These are phyloP conservation scores for Thalassoma bifasciatum DNA, from an alignment of 2,113 vertebrate genomes.

Conservation along the genomic window DNA sequence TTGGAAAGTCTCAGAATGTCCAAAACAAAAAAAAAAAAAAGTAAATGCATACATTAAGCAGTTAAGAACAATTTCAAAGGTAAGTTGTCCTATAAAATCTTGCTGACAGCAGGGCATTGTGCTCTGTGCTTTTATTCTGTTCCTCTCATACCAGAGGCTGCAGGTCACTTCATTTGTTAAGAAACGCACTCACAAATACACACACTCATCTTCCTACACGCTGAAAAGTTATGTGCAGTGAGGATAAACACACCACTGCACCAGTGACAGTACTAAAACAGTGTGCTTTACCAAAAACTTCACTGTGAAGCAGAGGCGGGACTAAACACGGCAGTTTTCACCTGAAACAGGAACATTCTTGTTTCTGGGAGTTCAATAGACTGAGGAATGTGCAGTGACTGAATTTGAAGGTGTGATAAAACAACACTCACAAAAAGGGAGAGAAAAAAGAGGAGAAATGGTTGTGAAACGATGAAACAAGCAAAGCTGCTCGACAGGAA, in stretches of 20 bases:
- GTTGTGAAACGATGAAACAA: constrained; percentile 67
- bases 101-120: constrained; percentile 39
- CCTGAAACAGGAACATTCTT: constrained; percentile 75
- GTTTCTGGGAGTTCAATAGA: constrained; percentile 66
- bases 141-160: constrained; percentile 55
- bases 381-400: constrained; percentile 59
- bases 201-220: constrained; percentile 41
- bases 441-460: constrained; percentile 46
- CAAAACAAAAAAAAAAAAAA: constrained; percentile 31
- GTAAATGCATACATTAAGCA: constrained; percentile 40
- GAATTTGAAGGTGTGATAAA: constrained; percentile 78
- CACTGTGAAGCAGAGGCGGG: constrained; percentile 52
- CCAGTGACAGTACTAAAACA: constrained; percentile 34
- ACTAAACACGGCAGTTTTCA: constrained; percentile 69
- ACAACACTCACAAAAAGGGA: constrained; percentile 57
- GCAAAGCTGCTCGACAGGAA: constrained; percentile 76
- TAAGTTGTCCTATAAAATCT: constrained; percentile 22
- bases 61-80: constrained; percentile 16
- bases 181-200: constrained; percentile 47
- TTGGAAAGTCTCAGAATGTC: constrained; percentile 22
- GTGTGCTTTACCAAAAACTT: constrained; percentile 50
- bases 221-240: constrained; percentile 29
- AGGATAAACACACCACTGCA: constrained; percentile 41
- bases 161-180: constrained; percentile 66
- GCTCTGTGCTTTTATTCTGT: constrained; percentile 44